Evolutionary conservation across 2,113 vertebrate species (phyloP).

Genomic region (Podarcis muralis): DNA sequence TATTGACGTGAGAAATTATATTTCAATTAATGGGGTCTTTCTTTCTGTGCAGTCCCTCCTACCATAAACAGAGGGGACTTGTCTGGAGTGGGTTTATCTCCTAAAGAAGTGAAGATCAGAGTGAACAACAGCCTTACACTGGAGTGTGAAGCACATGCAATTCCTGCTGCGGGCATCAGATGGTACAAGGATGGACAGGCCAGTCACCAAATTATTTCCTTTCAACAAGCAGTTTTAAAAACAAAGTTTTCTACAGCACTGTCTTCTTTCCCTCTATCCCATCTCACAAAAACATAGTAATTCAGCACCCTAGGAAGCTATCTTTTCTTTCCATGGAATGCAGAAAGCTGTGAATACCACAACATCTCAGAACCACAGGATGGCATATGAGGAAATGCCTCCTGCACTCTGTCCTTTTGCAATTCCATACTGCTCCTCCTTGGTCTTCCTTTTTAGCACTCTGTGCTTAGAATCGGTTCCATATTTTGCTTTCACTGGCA

Average conservation of each 20-base stretch:
- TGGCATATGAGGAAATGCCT: neutral
- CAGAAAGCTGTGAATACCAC: neutral
- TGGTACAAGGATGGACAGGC: slow-evolving; percentile 99
- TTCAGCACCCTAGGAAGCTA: neutral
- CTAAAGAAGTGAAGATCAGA: slow-evolving; percentile 93
- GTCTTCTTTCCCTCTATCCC: neutral
- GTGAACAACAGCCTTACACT: slow-evolving; percentile 90
- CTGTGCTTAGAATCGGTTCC: neutral
- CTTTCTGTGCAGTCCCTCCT: slow-evolving; percentile 86
- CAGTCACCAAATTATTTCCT: slow-evolving; percentile 61
- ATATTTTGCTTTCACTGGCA: neutral
- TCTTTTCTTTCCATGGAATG: neutral
- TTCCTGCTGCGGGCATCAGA: slow-evolving; percentile 86
- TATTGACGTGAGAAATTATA: neutral
- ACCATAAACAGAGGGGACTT: slow-evolving; percentile 88
- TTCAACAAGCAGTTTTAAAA: slow-evolving; percentile 6
- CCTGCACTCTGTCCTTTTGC: neutral
- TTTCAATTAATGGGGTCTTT: slow-evolving; percentile 12
- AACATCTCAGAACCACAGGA: neutral
- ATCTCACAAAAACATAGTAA: neutral
- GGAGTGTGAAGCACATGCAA: slow-evolving; percentile 89
- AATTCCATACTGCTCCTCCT: neutral
- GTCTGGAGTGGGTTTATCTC: slow-evolving; percentile 79
- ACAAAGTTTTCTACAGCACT: neutral
- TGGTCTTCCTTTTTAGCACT: neutral